Base-by-base conservation (phyloP, 2,888 invertebrate genomes). In the Agrochola macilenta region DNA sequence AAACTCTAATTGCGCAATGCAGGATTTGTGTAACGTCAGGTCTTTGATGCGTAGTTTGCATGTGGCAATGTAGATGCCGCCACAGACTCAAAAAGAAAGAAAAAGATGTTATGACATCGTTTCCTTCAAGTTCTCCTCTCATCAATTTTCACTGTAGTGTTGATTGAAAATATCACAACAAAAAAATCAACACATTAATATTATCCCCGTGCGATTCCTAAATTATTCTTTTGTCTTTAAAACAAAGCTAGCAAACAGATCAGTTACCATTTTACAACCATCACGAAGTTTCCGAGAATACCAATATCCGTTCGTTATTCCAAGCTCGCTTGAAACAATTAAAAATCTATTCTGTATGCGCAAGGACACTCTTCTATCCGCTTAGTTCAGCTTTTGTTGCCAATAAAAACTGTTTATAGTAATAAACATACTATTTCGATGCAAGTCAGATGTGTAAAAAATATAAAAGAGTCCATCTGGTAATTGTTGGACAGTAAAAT, bases 341-440 rank as follows among this genome's bases (percentile, higher is more conserved):
- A 96, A 96, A 95, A 95, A 92, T 91, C 93, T 93, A 91, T 91
- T 96, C 90, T 84, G 94, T 95, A 96, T 95, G 94, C 95, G 89
- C 84, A 81, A 80, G 81, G 89, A 85, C 84, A 84, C 91, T 79
- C 89, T 81, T 83, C 92, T 93, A 93, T 93, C 93, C 93, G 93
- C 88, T 92, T 92, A 91, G 89, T 91, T 90, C 91, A 91, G 89
- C 91, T 92, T 93, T 93, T 93, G 94, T 94, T 92, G 93, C 91
- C 91, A 94, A 95, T 95, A 94, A 95, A 95, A 94, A 92, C 88
- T 88, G 89, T 94, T 94, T 94, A 93, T 93, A 89, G 83, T 89
- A 88, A 91, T 91, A 93, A 93, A 92, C 87, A 86, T 89, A 91
- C 90, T 84, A 94, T 95, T 95, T 88, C 85, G 69, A 95, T 95